Percentiles rank a stretch among this genome's conserved stretches.
Conservation (phyloP, 2,888 invertebrate species). For the Pycnomerus fuliginosus region DNA sequence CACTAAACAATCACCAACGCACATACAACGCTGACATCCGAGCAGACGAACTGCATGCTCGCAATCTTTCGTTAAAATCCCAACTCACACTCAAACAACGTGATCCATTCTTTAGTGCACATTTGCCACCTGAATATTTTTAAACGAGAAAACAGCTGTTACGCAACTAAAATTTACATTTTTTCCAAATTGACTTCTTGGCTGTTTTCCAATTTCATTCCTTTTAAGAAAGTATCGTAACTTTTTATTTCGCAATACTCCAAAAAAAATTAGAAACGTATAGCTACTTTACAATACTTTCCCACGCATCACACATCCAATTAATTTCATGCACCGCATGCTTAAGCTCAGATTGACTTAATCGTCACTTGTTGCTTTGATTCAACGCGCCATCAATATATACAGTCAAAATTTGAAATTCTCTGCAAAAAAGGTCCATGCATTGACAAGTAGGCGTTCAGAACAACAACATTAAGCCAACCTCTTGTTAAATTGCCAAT, state of each 20-base stretch:
- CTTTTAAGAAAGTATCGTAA: conserved; percentile 31
- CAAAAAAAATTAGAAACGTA: conserved; percentile 2
- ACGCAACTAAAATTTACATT: conserved; percentile 4
- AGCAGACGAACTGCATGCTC: conserved; percentile 11
- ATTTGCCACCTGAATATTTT: conserved; percentile 36
- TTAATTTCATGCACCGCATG: conserved; percentile 44
- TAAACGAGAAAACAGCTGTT: conserved; percentile 7
- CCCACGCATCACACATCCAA: conserved; percentile 35
- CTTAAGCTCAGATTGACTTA: conserved; percentile 39
- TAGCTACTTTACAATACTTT: conserved; percentile 27
- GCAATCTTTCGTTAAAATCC: conserved; percentile 31
- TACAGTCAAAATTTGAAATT: background rate
- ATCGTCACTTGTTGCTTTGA: conserved; percentile 37
- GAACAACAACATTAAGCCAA: conserved; percentile 45
- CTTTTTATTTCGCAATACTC: background rate
- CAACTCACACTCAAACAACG: conserved; percentile 23
- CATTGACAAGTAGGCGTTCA: no score
- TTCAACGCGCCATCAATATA: no score
- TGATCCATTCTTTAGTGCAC: conserved; percentile 44
- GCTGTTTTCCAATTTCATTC: conserved; percentile 36
- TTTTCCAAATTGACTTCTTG: background rate
- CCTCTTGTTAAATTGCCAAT: conserved; percentile 31
- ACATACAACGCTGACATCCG: conserved; percentile 7
- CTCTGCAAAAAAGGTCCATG: conserved; percentile 7
- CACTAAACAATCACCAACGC: conserved; percentile 37